Conservation (phyloP, 2,113 vertebrate species). For the Sebastes fasciatus region DNA sequence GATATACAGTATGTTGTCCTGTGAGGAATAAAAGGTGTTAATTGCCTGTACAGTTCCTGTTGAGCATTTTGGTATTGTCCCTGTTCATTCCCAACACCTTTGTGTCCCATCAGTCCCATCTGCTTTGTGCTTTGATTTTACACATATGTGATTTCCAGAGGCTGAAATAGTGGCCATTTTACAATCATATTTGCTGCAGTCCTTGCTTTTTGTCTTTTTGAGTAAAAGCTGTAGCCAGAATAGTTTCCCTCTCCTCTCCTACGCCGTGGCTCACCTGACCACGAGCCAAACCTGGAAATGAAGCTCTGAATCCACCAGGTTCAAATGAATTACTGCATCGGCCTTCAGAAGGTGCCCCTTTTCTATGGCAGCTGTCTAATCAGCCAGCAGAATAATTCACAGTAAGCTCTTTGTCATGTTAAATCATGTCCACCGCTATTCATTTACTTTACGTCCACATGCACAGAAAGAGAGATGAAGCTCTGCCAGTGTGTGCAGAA, state of each 20-base stretch:
- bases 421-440: conserved; percentile 48
- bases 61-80: background rate
- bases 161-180: background rate
- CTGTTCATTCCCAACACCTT: background rate
- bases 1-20: background rate
- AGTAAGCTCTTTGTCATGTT: conserved; percentile 60
- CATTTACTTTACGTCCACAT: conserved; percentile 25
- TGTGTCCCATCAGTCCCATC: background rate
- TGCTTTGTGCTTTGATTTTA: background rate
- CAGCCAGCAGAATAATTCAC: conserved; percentile 47
- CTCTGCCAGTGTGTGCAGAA: conserved; percentile 35
- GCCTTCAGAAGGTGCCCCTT: conserved; percentile 14
- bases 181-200: background rate
- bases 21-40: background rate
- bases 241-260: background rate
- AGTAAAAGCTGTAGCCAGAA: background rate
- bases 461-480: conserved; percentile 16
- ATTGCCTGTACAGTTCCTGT: no score
- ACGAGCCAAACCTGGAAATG: conserved; percentile 18
- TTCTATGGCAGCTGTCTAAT: conserved; percentile 17
- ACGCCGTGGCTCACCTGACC: background rate
- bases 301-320: conserved; percentile 29
- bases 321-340: conserved; percentile 19
- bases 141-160: no score
- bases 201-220: background rate